Conservation (phyloP, 2,113 vertebrate genomes). For the Callocephalon fimbriatum region DNA sequence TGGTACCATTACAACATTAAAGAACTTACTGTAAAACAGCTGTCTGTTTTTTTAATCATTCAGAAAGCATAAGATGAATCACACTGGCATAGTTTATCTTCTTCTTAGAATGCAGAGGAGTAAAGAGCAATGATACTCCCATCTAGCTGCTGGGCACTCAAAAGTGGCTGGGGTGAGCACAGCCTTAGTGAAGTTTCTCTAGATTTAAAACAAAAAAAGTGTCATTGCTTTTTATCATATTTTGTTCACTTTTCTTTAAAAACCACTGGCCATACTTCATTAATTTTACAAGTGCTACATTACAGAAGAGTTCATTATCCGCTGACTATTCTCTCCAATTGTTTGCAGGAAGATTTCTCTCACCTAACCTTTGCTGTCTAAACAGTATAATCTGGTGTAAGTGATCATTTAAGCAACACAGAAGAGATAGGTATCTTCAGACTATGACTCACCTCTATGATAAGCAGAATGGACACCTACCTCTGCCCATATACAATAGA, state of each 20-base stretch:
- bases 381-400: neutral
- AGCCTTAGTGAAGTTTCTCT: neutral
- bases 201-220: neutral
- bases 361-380: neutral
- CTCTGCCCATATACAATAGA: neutral
- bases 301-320: neutral
- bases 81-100: neutral
- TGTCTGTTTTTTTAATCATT: neutral
- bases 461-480: neutral
- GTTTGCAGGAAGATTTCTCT: neutral
- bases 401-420: neutral
- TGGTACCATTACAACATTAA: neutral
- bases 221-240: neutral
- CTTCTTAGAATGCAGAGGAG: neutral
- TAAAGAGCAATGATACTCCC: neutral
- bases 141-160: neutral
- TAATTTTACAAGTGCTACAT: neutral
- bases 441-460: neutral
- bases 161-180: neutral
- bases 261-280: neutral
- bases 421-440: neutral
- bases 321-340: neutral
- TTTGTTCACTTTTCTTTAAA: neutral
- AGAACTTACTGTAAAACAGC: neutral
- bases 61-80: neutral